phyloP scores from a whole-genome alignment of 2,888 invertebrate genomes.

The Phyllotreta cruciferae region DNA sequence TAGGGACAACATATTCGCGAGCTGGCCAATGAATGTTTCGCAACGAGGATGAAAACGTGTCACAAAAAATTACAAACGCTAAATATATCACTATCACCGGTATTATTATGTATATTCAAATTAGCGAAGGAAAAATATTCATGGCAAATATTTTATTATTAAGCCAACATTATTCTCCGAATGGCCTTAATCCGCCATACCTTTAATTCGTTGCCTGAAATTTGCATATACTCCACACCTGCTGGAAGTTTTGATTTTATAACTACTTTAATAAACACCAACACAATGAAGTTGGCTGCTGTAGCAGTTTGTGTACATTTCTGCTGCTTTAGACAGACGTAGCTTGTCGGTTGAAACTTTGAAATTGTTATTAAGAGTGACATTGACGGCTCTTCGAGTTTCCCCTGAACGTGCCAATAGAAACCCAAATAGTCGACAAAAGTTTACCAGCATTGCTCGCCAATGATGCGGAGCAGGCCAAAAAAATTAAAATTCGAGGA shows the following conservation, averaged over 20 bases:
- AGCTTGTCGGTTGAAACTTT: conserved; percentile 17
- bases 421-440: too few species aligned
- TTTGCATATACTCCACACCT: conserved; percentile 8
- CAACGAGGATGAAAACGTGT: too few species aligned
- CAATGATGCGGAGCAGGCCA: too few species aligned
- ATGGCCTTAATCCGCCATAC: conserved; percentile 2
- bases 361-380: conserved; percentile 10
- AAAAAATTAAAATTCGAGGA: too few species aligned
- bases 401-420: background rate
- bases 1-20: too few species aligned
- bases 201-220: background rate
- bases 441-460: too few species aligned
- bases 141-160: too few species aligned
- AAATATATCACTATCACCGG: too few species aligned
- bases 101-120: too few species aligned
- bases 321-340: conserved; percentile 19
- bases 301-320: conserved; percentile 17
- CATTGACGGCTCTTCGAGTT: conserved; percentile 19
- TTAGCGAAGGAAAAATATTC: too few species aligned
- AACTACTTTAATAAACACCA: conserved; percentile 21
- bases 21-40: too few species aligned
- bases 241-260: conserved; percentile 23
- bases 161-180: background rate
- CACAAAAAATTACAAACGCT: too few species aligned
- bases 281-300: conserved; percentile 4